Evolutionary conservation across 2,113 vertebrate genomes (phyloP).

Genomic region (Trogon melanurus): DNA sequence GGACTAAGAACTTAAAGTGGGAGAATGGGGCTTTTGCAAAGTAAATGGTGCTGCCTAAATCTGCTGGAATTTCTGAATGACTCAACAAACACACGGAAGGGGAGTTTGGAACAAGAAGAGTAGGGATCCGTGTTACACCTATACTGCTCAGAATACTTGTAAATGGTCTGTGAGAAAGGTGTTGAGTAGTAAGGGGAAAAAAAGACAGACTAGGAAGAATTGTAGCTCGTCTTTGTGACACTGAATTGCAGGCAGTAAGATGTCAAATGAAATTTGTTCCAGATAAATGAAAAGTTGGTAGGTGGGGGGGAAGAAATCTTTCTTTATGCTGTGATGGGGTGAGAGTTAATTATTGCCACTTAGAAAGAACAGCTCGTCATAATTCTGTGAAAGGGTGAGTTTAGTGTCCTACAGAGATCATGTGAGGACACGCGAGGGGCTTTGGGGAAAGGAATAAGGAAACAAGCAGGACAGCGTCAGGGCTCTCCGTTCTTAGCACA

Average conservation of each 20-base stretch:
- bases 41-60: neutral
- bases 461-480: neutral
- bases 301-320: neutral
- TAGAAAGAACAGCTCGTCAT: neutral
- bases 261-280: neutral
- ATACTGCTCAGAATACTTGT: neutral
- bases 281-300: neutral
- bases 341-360: neutral
- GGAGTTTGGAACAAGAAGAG: neutral
- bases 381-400: neutral
- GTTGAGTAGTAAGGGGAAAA: neutral
- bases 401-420: neutral
- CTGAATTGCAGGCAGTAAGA: neutral
- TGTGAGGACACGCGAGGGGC: neutral
- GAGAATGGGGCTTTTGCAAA: neutral
- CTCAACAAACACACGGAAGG: neutral
- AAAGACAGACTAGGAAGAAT: neutral
- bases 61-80: neutral
- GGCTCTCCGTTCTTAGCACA: neutral
- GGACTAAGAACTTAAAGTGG: neutral
- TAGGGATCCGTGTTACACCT: neutral
- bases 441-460: neutral
- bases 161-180: neutral
- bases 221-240: neutral
- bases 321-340: neutral